A percentile compares a stretch with the other conserved stretches of the same genome.
These are phyloP conservation scores for Agonopterix arenella DNA, from an alignment of 2,888 invertebrate species.

Conservation along the genomic window DNA sequence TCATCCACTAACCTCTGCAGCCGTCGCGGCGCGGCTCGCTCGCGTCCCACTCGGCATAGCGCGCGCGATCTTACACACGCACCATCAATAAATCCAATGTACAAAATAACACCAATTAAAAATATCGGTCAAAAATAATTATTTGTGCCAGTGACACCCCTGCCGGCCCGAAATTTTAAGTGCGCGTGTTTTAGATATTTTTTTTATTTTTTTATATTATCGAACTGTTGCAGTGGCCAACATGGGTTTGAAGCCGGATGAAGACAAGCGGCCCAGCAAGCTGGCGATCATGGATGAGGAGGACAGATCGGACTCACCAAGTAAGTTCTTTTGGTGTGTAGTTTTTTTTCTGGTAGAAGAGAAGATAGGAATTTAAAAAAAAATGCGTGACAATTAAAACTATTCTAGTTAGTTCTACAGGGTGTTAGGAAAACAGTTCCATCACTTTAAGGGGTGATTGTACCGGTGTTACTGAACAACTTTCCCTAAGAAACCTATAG, in stretches of 20 bases:
- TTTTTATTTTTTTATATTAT: constrained; percentile 21
- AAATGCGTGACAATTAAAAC: not conserved
- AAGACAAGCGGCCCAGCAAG: constrained; percentile 68
- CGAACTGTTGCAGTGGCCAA: constrained; percentile 43
- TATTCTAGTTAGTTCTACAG: too few species aligned
- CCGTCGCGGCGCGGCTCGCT: not conserved
- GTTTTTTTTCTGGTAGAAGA: not conserved
- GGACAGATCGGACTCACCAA: constrained; percentile 51
- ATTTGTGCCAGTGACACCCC: constrained; percentile 6
- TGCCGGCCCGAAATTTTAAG: constrained; percentile 14
- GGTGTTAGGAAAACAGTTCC: too few species aligned
- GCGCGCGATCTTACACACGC: constrained; percentile 33
- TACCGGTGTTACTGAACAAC: too few species aligned
- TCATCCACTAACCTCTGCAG: constrained; percentile 40
- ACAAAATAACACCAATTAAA: constrained; percentile 14
- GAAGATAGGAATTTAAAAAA: not conserved
- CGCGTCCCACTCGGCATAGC: not conserved
- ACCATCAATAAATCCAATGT: constrained; percentile 19
- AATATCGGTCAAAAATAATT: constrained; percentile 39
- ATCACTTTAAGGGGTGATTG: too few species aligned
- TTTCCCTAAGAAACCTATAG: too few species aligned
- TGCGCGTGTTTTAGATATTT: constrained; percentile 24
- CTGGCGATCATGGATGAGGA: constrained; percentile 73
- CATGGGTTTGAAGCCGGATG: constrained; percentile 69
- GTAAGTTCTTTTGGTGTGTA: constrained; percentile 35